Conservation (phyloP, 2,888 invertebrate species). For the Ferrisia virgata region DNA sequence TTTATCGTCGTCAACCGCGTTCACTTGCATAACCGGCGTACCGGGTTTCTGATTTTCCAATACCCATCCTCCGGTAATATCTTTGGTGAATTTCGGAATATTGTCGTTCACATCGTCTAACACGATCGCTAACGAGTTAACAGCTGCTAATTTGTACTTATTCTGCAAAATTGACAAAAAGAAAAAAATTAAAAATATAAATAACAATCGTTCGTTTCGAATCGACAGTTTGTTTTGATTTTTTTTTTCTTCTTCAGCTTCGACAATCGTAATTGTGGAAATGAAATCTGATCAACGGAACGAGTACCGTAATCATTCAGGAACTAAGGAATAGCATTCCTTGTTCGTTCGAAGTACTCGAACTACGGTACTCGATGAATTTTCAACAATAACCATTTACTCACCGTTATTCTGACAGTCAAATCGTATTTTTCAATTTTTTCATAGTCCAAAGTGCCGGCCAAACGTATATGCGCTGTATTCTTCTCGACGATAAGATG, state of each 20-base stretch:
- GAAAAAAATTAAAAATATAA: too few relatives aligned
- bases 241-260: too few relatives aligned
- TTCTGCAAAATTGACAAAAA: too few relatives aligned
- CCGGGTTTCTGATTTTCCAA: conserved; percentile 80
- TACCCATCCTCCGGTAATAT: conserved; percentile 75
- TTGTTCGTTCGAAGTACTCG: too few relatives aligned
- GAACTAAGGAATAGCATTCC: too few relatives aligned
- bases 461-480: conserved; percentile 69
- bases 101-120: conserved; percentile 89
- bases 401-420: conserved; percentile 71
- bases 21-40: conserved; percentile 81
- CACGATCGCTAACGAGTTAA: conserved; percentile 73
- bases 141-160: conserved; percentile 73
- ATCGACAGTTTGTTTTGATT: too few relatives aligned
- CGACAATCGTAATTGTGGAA: too few relatives aligned
- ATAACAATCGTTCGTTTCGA: too few relatives aligned
- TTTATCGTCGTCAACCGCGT: conserved; percentile 82
- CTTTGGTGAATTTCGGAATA: conserved; percentile 74
- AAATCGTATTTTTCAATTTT: conserved; percentile 78
- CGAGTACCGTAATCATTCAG: too few relatives aligned
- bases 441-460: conserved; percentile 70
- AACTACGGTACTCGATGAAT: too few relatives aligned
- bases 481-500: conserved; percentile 58
- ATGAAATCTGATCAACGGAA: too few relatives aligned
- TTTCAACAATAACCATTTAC: too few relatives aligned